Evolutionary conservation across 2,113 vertebrate species (phyloP), one percentile per base, ranked within the genome.

Genomic region (Patagioenas fasciata): DNA sequence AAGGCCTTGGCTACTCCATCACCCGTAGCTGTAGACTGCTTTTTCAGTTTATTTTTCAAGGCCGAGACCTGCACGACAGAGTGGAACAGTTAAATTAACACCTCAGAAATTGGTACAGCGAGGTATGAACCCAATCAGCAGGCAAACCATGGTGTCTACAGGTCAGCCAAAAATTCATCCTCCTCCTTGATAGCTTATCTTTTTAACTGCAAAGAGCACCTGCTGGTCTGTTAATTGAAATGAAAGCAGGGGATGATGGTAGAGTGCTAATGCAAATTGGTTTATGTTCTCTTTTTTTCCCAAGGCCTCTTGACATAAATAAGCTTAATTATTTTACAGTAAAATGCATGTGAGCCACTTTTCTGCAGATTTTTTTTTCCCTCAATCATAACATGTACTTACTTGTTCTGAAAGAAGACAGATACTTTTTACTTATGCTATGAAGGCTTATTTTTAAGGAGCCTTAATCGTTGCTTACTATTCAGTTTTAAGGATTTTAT

Each of bases 1-100:
- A 99, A 99, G 97, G 99, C 98, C 97, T 98, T 98, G 44, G 99
- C 98, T 71, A 99, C 99, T 34, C 99, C 99, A 15, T 98, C 98
- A 42, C 99, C 99, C 3, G 99, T 99, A 13, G 99, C 99, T 42
- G 99, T 99, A 13, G 99, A 99, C 98, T 99, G 99, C 97, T 99
- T 99, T 98, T 99, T 99, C 98, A 99, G 98, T 98, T 99, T 99
- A 96, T 98, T 99, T 98, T 99, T 99, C 98, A 99, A 98, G 97
- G 98, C 98, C 91, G 98, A 99, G 98, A 99, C 98, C 99, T 99
- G 98, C 73, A 74, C 50, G 96, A 97, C 97, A 98, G 97, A 98
- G 95, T 97, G 97, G 98, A 98, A 98, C 98, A 97, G 98, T 98
- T 98, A 98, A 99, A 99, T 99, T 99, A 99, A 98, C 99, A 99